A percentile compares a stretch with the other conserved stretches of the same genome.
These are phyloP conservation scores for Belgica antarctica DNA, from an alignment of 2,888 invertebrate species.

Conservation along the genomic window DNA sequence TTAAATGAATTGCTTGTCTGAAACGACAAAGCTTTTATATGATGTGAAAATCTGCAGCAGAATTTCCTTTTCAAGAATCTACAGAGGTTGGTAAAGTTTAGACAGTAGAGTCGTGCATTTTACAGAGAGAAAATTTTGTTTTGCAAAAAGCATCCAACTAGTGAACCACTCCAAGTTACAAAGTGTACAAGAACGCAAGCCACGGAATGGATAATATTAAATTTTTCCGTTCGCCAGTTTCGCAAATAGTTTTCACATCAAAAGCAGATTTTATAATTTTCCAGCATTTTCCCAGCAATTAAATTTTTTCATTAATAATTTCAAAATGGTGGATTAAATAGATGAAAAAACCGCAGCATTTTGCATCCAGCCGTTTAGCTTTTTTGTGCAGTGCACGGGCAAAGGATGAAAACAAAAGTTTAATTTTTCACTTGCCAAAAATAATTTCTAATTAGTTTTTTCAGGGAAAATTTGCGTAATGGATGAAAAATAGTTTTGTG, in stretches of 20 bases:
- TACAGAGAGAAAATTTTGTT: too few species aligned
- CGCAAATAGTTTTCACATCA: conserved; percentile 1
- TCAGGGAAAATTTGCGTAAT: background rate
- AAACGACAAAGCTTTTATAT: conserved; percentile 20
- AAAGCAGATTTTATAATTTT: background rate
- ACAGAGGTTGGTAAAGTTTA: too few species aligned
- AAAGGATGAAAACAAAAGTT: too few species aligned
- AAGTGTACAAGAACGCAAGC: too few species aligned
- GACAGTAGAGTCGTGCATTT: too few species aligned
- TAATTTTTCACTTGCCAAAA: too few species aligned
- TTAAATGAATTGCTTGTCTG: background rate
- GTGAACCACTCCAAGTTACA: too few species aligned
- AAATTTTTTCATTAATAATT: conserved; percentile 34
- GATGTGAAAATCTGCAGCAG: conserved; percentile 20
- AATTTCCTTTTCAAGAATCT: too few species aligned
- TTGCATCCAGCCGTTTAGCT: background rate
- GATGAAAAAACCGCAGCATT: conserved; percentile 37
- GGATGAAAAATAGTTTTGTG: background rate
- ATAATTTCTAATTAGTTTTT: conserved; percentile 15
- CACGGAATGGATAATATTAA: too few species aligned
- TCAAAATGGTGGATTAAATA: conserved; percentile 42
- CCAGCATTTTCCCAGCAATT: conserved; percentile 26
- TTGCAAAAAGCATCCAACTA: too few species aligned
- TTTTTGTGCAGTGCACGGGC: conserved; percentile 15
- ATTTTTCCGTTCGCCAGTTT: background rate